Evolutionary conservation across 2,113 vertebrate genomes (phyloP).

Genomic region (Kryptolebias marmoratus): DNA sequence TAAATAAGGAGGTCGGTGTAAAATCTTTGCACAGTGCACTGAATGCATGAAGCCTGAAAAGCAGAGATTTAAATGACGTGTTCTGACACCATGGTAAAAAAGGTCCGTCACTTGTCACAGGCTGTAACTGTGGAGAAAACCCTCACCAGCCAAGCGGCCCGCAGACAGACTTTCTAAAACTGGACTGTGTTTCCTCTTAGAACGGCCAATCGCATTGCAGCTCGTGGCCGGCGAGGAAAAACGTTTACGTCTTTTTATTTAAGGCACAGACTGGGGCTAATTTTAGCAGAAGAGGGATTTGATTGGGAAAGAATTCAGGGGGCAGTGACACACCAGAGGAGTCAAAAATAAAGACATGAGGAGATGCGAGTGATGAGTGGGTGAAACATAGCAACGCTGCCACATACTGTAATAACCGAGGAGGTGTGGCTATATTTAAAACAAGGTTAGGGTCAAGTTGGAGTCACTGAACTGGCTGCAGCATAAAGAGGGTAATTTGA

Average conservation of each 20-base stretch:
- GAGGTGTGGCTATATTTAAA: neutral
- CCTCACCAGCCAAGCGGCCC: slow-evolving; percentile 25
- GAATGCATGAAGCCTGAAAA: neutral
- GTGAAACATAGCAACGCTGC: slow-evolving; percentile 8
- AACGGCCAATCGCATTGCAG: slow-evolving; percentile 43
- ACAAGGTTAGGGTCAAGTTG: slow-evolving; percentile 23
- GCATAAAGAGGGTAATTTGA: slow-evolving; percentile 26
- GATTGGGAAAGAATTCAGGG: slow-evolving; percentile 14
- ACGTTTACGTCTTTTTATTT: slow-evolving; percentile 31
- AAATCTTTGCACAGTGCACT: too few species aligned
- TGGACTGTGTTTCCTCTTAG: slow-evolving; percentile 38
- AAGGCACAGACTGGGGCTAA: slow-evolving; percentile 2
- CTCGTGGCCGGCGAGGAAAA: slow-evolving; percentile 24
- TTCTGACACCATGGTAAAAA: too few species aligned
- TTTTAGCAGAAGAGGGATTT: slow-evolving; percentile 9
- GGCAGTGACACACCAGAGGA: slow-evolving; percentile 8
- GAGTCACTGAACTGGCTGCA: slow-evolving; percentile 27
- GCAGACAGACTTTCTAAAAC: slow-evolving; percentile 60
- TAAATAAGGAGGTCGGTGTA: neutral
- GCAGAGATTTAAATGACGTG: neutral
- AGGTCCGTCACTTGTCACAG: neutral
- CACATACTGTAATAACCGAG: slow-evolving; percentile 6
- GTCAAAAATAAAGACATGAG: neutral
- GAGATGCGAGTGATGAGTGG: neutral
- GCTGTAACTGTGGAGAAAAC: slow-evolving; percentile 13